phyloP scores from a whole-genome alignment of 2,113 vertebrate species.

The Amblyopsis rosae region DNA sequence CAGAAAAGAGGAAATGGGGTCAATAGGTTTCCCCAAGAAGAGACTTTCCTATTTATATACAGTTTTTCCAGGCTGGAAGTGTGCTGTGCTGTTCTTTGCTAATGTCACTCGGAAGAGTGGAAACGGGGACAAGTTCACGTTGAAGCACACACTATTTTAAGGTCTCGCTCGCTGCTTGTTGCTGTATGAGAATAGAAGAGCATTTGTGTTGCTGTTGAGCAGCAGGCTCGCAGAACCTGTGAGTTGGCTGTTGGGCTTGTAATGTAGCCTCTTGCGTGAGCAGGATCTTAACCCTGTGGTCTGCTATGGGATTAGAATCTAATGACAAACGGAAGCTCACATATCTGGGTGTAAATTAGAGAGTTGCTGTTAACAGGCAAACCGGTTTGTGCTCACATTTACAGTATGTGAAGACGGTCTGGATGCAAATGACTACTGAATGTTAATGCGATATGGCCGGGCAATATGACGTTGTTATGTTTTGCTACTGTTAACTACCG shows the following conservation, averaged over 20 bases:
- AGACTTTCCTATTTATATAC: conserved; percentile 49
- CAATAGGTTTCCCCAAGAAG: neutral
- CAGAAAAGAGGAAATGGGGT: conserved; percentile 26
- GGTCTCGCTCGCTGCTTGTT: conserved; percentile 21
- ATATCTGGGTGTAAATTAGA: conserved; percentile 23
- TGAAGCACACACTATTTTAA: conserved; percentile 64
- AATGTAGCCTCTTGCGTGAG: conserved; percentile 20
- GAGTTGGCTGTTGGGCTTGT: conserved; percentile 29
- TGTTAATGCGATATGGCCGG: no score
- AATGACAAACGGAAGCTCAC: conserved; percentile 41
- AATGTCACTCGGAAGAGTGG: conserved; percentile 1
- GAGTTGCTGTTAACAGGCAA: conserved; percentile 16
- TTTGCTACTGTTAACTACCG: no score
- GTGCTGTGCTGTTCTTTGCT: conserved; percentile 24
- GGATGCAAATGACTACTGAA: conserved; percentile 10
- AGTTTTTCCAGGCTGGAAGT: conserved; percentile 42
- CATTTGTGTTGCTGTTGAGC: conserved; percentile 50
- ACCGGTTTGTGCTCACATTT: conserved; percentile 40
- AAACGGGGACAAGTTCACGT: conserved; percentile 39
- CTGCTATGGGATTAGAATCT: conserved; percentile 43
- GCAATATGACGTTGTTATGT: neutral
- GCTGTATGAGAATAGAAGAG: conserved; percentile 42
- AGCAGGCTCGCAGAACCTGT: conserved; percentile 29
- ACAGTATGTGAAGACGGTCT: conserved; percentile 34
- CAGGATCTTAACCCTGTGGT: conserved; percentile 36